Evolutionary conservation across 2,888 invertebrate genomes (phyloP), one percentile per base, ranked within the genome.

Genomic region (Pterostichus madidus): DNA sequence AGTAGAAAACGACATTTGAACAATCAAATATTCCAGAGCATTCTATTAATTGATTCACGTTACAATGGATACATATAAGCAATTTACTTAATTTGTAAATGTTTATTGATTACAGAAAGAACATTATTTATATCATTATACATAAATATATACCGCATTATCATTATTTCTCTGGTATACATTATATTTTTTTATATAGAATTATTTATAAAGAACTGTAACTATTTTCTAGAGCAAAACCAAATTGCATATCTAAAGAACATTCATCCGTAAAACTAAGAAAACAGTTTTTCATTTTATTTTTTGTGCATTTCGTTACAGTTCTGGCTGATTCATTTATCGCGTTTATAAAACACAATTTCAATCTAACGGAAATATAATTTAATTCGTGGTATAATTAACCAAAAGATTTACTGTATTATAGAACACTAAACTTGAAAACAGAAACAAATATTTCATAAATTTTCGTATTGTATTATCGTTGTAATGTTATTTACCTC

Each of bases 231-330:
- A 11, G 44, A 71, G 13, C 68, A 71, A 24, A 71, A 71, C 17
- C 15, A 17, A 71, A 71, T 71, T 71, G 68, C 44, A 71, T 71
- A 71, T 17, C 39, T 44, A 71, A 44, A 71, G 68, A 39, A 71
- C 24, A 17, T 71, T 71, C 44, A 71, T 44, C 68, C 68, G 35
- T 56, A 5, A 11, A 15, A n/a, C 52, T 4, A 15, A 46, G 61
- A 78, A 59, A 78, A 31, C 5, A 15, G 44, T 17, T 39, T 31
- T 32, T 59, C 31, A 44, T 56, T 53, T 77, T 15, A 17, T 76
- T 79, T 49, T 79, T 39, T 39, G 39, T 39, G 24, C 31, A 64
- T 68, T 80, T 71, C 61, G 80, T 80, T 53, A 68, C 80, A 52
- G 80, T 71, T 80, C 35, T 53, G 35, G n/a, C 32, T 71, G 44